Evolutionary conservation across 2,888 invertebrate species (phyloP).

Genomic region (Drosophila pseudotalamancana): DNA sequence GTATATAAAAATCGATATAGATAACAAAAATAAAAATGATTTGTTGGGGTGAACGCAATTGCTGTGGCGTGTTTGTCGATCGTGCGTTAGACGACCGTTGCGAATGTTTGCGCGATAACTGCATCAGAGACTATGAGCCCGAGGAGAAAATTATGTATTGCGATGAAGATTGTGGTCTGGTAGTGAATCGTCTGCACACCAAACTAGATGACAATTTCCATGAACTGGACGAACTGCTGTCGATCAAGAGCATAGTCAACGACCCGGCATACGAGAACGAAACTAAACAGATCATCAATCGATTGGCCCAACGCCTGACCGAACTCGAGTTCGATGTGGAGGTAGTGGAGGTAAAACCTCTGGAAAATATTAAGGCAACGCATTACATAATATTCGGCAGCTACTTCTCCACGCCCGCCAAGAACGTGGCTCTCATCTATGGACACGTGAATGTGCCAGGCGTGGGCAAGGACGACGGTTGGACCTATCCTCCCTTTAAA

Average conservation of each 20-base stretch:
- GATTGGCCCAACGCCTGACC: constrained; percentile 21
- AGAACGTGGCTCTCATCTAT: constrained; percentile 49
- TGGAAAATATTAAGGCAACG: neutral
- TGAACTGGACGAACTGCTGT: constrained; percentile 21
- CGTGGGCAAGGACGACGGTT: neutral
- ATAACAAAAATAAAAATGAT: constrained; percentile 30
- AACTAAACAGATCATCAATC: constrained; percentile 35
- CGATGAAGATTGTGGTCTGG: constrained; percentile 10
- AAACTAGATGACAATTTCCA: neutral
- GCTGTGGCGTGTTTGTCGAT: constrained; percentile 37
- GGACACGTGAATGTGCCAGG: constrained; percentile 36
- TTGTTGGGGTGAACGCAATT: constrained; percentile 48
- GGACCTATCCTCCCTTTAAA: constrained; percentile 32
- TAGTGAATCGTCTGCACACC: neutral
- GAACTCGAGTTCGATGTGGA: constrained; percentile 47
- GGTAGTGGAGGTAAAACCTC: constrained; percentile 15
- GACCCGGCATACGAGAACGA: neutral
- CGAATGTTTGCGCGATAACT: constrained; percentile 36
- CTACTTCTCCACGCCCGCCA: constrained; percentile 46
- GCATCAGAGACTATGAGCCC: constrained; percentile 34
- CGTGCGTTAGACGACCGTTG: constrained; percentile 19
- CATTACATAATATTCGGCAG: constrained; percentile 47
- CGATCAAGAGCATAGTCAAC: constrained; percentile 24
- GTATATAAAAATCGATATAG: neutral
- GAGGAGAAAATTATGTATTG: too few relatives aligned